Evolutionary conservation across 2,113 vertebrate genomes (phyloP), one percentile per base, ranked within the genome.

Genomic region (Dunckerocampus dactyliophorus): DNA sequence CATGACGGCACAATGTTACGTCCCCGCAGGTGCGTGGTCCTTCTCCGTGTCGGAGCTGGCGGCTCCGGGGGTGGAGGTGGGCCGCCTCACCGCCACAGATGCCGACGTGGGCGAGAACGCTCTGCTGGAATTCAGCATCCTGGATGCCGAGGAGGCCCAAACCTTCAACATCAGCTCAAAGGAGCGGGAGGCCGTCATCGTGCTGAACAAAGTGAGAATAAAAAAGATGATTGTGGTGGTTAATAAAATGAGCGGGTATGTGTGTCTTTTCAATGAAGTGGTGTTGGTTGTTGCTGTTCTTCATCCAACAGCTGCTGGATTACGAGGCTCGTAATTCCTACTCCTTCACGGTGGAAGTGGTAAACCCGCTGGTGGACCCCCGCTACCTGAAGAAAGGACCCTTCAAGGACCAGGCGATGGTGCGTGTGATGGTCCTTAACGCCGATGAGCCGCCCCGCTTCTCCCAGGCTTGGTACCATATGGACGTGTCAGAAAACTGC

Each of bases 1-100:
- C 24, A 28, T 28, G 24, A 28, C 24, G 24, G 5, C 24, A 39
- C 10, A 1, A 39, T 39, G 37, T 54, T 71, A 64, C 59, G 9
- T 73, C 37, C 15, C 28, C 31, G 63, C 75, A 88, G 87, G 80
- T 70, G 82, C 83, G 1, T 88, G 85, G 85, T 92, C 92, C 1
- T 94, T 95, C 82, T 94, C 93, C 0, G 90, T 95, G 53, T 90
- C 92, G 14, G 94, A 96, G 84, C 85, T 93, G 0, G 92, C 91
- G 0, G 85, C 89, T 1, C 93, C 92, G 0, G 94, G 94, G 24
- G 92, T 92, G 46, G 88, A 93, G 46, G 92, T 96, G 76, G 94
- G 94, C 45, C 91, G 92, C 3, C 78, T 96, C 51, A 88, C 89
- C 0, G 94, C 94, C 31, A 84, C 91, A 7, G 94, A 95, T 63